Percentiles rank a stretch among this genome's conserved stretches.
Evolutionary conservation across 2,888 invertebrate species (phyloP).

Genomic region (Pharmacophagus antenor): DNA sequence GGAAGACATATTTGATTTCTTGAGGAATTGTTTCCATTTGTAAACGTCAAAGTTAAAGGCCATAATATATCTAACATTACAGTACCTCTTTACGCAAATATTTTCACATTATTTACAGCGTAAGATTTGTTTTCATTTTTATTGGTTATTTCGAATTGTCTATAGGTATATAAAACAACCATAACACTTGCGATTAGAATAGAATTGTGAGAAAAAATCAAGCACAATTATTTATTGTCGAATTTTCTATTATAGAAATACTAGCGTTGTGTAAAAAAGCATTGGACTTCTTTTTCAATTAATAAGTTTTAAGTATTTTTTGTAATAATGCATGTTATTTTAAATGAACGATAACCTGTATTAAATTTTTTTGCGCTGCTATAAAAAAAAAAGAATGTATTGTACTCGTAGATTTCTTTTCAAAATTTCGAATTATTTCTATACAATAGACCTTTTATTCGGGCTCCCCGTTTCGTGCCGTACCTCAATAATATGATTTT

Average conservation of each 20-base stretch:
- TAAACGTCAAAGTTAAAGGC: not conserved
- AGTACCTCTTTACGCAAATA: not conserved
- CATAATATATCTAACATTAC: not conserved
- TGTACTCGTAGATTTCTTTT: too few relatives aligned
- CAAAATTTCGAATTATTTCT: not conserved
- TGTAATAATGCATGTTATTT: too few relatives aligned
- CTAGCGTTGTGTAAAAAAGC: too few relatives aligned
- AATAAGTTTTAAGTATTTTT: too few relatives aligned
- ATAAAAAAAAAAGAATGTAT: not conserved
- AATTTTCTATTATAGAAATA: too few relatives aligned
- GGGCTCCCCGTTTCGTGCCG: not conserved
- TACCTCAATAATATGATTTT: not conserved
- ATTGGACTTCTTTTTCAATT: too few relatives aligned
- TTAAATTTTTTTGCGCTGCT: not conserved
- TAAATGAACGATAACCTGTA: not conserved
- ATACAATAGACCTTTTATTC: not conserved
- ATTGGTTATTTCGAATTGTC: too few relatives aligned
- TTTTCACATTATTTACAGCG: not conserved
- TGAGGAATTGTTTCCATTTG: constrained; percentile 4
- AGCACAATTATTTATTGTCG: too few relatives aligned
- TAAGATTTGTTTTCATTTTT: not conserved
- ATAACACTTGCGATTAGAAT: not conserved
- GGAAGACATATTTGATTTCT: constrained; percentile 12
- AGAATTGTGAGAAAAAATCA: too few relatives aligned
- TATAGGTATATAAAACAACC: too few relatives aligned